A percentile compares a stretch with the other conserved stretches of the same genome.
phyloP scores from a whole-genome alignment of 2,113 vertebrate species.

The Bujurquina vittata region DNA sequence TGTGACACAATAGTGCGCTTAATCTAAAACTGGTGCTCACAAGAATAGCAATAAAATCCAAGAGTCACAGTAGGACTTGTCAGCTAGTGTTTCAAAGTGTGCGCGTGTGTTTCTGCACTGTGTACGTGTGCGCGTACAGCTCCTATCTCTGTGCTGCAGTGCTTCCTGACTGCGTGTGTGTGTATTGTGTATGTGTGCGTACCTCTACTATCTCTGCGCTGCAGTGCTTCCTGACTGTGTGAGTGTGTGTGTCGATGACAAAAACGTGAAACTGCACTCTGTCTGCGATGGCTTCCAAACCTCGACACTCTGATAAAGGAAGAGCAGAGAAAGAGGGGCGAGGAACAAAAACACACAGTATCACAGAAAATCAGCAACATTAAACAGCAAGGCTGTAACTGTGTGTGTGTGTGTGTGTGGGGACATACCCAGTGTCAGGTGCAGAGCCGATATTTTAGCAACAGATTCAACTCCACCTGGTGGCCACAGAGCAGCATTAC shows the following conservation, averaged over 20 bases:
- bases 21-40: background rate
- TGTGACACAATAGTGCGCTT: background rate
- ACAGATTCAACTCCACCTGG: constrained; percentile 15
- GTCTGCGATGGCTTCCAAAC: background rate
- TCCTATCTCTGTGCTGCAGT: no score
- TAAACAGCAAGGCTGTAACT: background rate
- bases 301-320: constrained; percentile 3
- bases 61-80: accelerated
- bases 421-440: background rate
- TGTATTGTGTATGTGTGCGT: constrained; percentile 1
- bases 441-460: background rate
- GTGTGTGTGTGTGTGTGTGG: background rate
- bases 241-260: constrained; percentile 11
- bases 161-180: background rate
- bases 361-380: background rate
- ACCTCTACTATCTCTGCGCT: constrained; percentile 28
- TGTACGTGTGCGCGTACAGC: no score
- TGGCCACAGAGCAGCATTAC: constrained; percentile 25
- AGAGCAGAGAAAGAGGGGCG: background rate
- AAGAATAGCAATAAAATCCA: background rate
- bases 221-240: constrained; percentile 43
- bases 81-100: background rate
- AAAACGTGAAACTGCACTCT: constrained; percentile 20
- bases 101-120: background rate
- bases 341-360: background rate